Evolutionary conservation across 2,113 vertebrate species (phyloP).

Genomic region (Alligator sinensis): DNA sequence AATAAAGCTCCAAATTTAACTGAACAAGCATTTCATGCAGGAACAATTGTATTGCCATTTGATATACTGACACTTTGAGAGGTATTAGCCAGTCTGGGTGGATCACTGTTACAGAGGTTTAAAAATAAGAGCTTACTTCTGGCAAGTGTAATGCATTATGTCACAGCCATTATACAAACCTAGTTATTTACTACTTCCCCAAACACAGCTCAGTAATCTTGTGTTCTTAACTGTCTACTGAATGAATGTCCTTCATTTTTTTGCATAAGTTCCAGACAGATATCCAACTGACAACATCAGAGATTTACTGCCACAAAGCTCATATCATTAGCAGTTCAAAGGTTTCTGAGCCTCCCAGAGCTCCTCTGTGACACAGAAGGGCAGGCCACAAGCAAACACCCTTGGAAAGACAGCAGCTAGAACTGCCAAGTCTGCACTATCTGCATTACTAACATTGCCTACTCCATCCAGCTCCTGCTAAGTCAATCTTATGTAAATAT

Average conservation of each 20-base stretch:
- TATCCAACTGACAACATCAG: background rate
- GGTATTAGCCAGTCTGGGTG: background rate
- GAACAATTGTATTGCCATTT: background rate
- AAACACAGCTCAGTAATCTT: background rate
- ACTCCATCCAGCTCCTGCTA: background rate
- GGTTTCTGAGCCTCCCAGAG: fast-evolving
- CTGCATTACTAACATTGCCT: background rate
- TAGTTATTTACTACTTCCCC: background rate
- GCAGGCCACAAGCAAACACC: fast-evolving
- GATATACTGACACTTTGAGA: background rate
- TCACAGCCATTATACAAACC: background rate
- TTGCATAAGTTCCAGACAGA: background rate
- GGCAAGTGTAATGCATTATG: background rate
- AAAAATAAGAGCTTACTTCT: background rate
- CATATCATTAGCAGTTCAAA: no score
- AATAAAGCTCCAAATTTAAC: background rate
- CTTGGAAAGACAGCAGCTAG: background rate
- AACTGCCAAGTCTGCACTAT: background rate
- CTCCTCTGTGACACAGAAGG: background rate
- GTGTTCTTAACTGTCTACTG: background rate
- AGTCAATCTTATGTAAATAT: background rate
- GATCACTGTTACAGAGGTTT: background rate
- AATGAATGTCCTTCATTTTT: background rate
- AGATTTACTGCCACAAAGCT: background rate
- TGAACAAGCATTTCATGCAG: background rate